These are phyloP conservation scores for Prunella strophiata DNA, from an alignment of 2,797 vertebrate species.

Conservation along the genomic window DNA sequence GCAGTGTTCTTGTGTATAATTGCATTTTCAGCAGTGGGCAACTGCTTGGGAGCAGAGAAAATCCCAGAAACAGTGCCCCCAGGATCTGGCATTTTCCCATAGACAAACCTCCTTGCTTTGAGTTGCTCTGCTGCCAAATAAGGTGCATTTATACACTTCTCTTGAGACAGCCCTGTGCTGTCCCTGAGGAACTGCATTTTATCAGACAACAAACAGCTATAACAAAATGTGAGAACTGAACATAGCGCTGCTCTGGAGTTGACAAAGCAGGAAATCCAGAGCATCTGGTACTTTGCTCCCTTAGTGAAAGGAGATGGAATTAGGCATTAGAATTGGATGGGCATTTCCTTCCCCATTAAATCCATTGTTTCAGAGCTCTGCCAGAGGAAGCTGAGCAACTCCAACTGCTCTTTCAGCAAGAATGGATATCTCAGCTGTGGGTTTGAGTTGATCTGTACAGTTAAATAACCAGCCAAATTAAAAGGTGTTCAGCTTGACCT, in stretches of 20 bases:
- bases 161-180: neutral
- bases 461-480: neutral
- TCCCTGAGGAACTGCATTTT: neutral
- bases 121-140: neutral
- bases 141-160: neutral
- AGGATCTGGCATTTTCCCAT: neutral
- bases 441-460: neutral
- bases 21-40: neutral
- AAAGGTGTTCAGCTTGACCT: neutral
- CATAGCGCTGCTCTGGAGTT: neutral
- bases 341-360: conserved; percentile 21
- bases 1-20: neutral
- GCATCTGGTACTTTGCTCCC: conserved; percentile 4
- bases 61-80: neutral
- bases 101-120: neutral
- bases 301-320: conserved; percentile 4
- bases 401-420: neutral
- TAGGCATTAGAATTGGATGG: neutral
- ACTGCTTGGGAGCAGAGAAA: neutral
- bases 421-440: neutral
- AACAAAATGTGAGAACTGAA: neutral
- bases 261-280: conserved; percentile 40
- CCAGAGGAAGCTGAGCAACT: conserved; percentile 23
- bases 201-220: neutral
- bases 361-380: conserved; percentile 7